Evolutionary conservation across 2,113 vertebrate species (phyloP).

Genomic region (Mesoclemmys tuberculata): DNA sequence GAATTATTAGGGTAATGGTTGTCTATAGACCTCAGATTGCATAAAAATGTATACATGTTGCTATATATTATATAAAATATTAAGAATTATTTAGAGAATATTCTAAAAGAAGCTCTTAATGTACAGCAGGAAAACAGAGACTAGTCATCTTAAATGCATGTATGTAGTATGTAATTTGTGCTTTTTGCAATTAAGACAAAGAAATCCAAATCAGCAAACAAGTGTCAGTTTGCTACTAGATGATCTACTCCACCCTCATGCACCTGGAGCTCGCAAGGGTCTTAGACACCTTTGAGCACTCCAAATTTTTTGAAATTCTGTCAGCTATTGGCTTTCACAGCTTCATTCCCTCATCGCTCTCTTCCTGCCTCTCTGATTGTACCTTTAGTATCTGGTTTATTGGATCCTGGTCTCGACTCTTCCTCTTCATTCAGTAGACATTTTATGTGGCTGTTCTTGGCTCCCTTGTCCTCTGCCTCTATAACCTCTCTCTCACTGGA

Average conservation of each 20-base stretch:
- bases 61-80: slow-evolving; percentile 43
- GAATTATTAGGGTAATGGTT: slow-evolving; percentile 22
- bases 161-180: neutral
- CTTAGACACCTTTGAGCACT: fast-evolving
- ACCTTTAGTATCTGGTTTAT: neutral
- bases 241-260: no score
- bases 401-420: neutral
- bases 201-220: neutral
- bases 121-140: no score
- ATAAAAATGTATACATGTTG: slow-evolving; percentile 10
- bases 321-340: neutral
- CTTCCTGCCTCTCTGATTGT: neutral
- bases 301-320: neutral
- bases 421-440: fast-evolving
- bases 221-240: no score
- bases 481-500: no score
- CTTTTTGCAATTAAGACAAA: neutral
- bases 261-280: neutral
- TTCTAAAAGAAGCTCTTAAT: neutral
- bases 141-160: neutral
- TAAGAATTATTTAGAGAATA: slow-evolving; percentile 31
- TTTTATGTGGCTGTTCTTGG: no score
- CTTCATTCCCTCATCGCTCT: no score
- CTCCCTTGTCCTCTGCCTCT: no score
- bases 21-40: slow-evolving; percentile 43